phyloP scores from a whole-genome alignment of 2,113 vertebrate species.

The Numenius arquata region DNA sequence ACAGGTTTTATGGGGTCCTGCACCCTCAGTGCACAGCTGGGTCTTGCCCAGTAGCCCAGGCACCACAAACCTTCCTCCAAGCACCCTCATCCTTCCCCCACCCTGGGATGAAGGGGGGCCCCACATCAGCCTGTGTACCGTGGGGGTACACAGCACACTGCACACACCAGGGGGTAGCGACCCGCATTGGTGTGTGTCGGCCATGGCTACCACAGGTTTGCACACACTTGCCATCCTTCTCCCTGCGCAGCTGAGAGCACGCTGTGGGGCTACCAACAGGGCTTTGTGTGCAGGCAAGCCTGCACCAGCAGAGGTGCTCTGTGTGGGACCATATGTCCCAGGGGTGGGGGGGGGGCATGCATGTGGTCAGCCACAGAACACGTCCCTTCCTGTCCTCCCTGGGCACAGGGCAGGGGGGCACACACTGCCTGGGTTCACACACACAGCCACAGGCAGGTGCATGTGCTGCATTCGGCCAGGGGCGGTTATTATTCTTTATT shows the following conservation, averaged over 20 bases:
- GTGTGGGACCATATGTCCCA: neutral
- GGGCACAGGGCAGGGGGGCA: neutral
- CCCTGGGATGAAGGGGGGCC: neutral
- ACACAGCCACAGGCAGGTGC: neutral
- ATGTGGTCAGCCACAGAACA: too few species aligned
- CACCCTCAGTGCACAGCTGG: neutral
- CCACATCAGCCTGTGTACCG: neutral
- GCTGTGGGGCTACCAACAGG: too few species aligned
- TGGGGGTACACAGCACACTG: neutral
- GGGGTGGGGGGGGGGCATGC: too few species aligned
- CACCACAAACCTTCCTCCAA: neutral
- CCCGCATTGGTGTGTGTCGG: neutral
- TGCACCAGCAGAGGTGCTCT: neutral
- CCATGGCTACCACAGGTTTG: neutral
- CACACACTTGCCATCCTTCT: neutral
- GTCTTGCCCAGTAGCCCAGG: neutral
- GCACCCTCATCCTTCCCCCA: neutral
- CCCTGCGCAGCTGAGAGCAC: rapidly evolving
- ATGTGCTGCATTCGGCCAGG: neutral
- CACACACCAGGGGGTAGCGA: neutral
- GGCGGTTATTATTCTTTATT: slow-evolving; percentile 70
- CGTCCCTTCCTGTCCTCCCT: neutral
- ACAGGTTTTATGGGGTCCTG: neutral
- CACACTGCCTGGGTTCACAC: neutral
- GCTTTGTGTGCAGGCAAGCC: neutral